Percentiles rank a stretch among this genome's conserved stretches.
phyloP scores from a whole-genome alignment of 2,113 vertebrate species.

The Accipiter cooperii region DNA sequence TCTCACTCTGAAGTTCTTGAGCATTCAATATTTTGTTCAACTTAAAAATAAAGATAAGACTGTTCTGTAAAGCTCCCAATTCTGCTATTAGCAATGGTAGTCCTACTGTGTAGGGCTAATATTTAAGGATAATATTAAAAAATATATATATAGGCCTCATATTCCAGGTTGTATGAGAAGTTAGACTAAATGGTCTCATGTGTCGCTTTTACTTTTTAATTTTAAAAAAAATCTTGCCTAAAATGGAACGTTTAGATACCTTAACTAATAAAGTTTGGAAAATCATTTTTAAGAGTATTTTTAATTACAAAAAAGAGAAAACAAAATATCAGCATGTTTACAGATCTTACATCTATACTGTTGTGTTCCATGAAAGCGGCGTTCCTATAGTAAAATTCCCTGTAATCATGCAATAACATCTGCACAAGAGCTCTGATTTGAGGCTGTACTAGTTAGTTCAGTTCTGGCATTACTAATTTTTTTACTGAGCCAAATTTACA shows the following conservation, averaged over 20 bases:
- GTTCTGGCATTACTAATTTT: background rate
- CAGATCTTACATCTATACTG: background rate
- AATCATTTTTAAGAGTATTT: background rate
- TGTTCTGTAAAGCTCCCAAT: background rate
- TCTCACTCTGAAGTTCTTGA: constrained; percentile 90
- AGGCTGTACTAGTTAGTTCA: background rate
- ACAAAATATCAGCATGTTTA: background rate
- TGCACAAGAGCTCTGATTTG: background rate
- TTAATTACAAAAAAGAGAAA: background rate
- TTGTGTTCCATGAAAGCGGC: accelerated
- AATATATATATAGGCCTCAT: background rate
- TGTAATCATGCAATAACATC: background rate
- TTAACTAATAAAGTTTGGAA: background rate
- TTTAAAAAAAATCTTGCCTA: background rate
- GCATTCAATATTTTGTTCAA: constrained; percentile 87
- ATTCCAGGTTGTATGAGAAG: background rate
- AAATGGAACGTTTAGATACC: background rate
- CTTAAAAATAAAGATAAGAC: constrained; percentile 68
- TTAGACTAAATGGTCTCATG: background rate
- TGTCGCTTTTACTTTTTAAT: background rate
- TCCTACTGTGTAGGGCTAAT: background rate
- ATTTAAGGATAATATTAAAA: background rate
- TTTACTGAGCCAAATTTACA: background rate
- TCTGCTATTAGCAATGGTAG: background rate
- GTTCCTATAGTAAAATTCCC: background rate